These are phyloP conservation scores for Carlito syrichta DNA, from an alignment of 2,113 vertebrate genomes.

Conservation along the genomic window DNA sequence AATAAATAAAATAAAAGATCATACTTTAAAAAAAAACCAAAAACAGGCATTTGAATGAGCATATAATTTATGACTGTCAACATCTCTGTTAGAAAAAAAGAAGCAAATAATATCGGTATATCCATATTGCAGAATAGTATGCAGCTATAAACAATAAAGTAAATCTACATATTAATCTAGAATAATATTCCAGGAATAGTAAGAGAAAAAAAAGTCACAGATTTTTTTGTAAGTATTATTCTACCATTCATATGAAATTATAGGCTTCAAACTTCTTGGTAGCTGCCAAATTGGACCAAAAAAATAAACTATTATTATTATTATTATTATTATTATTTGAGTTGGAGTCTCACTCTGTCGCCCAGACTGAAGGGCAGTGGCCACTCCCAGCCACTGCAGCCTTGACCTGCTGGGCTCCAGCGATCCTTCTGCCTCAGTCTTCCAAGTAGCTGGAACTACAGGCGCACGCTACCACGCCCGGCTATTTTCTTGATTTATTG, in stretches of 20 bases:
- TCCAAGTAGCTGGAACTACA: too few relatives aligned
- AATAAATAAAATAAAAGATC: too few relatives aligned
- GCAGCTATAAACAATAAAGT: background rate
- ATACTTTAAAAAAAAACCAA: too few relatives aligned
- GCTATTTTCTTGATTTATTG: too few relatives aligned
- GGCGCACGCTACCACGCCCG: too few relatives aligned
- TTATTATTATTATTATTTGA: too few relatives aligned
- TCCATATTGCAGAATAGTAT: background rate
- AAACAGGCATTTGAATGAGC: background rate
- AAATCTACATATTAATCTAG: background rate
- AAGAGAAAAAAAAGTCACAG: background rate
- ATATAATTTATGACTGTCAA: background rate
- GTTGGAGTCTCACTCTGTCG: too few relatives aligned
- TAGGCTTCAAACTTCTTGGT: background rate
- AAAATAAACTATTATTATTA: background rate
- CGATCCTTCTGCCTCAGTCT: too few relatives aligned
- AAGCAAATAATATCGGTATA: background rate
- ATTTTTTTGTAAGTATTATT: background rate
- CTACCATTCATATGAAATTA: background rate
- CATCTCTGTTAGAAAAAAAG: background rate
- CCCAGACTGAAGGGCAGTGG: too few relatives aligned
- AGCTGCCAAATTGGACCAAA: background rate
- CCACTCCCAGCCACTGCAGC: too few relatives aligned
- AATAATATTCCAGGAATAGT: background rate
- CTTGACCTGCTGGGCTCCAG: too few relatives aligned